phyloP scores from a whole-genome alignment of 2,797 vertebrate genomes.

The Chelon labrosus region DNA sequence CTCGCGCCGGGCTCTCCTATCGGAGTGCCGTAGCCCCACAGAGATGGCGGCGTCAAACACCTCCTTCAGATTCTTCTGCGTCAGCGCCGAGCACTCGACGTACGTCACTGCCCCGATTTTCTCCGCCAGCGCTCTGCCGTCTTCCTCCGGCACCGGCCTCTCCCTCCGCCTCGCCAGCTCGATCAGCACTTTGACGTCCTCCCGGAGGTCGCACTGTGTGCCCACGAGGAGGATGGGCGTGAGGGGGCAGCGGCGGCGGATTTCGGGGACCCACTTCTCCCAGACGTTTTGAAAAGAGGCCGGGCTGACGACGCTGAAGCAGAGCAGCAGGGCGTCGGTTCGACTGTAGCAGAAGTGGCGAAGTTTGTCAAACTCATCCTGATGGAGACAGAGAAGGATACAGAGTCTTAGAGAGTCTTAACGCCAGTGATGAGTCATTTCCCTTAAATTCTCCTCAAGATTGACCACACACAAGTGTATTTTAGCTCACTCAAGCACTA shows the following conservation, averaged over 20 bases:
- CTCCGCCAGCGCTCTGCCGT: constrained; percentile 83
- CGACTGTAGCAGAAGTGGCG: constrained; percentile 90
- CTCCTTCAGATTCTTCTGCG: constrained; percentile 92
- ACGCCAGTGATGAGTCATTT: not conserved
- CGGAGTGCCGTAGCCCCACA: constrained; percentile 83
- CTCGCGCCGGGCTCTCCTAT: constrained; percentile 80
- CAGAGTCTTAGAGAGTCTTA: not conserved
- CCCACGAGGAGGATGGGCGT: constrained; percentile 89
- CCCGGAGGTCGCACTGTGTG: constrained; percentile 90
- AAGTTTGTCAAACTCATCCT: constrained; percentile 91
- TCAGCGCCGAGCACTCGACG: constrained; percentile 90
- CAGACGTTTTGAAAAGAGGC: constrained; percentile 91
- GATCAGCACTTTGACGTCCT: constrained; percentile 91
- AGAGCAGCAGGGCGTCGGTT: constrained; percentile 88
- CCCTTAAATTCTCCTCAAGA: not conserved
- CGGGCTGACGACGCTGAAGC: constrained; percentile 91
- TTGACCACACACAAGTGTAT: constrained; percentile 12
- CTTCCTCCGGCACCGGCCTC: constrained; percentile 84
- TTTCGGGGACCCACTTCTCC: constrained; percentile 90
- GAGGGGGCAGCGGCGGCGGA: constrained; percentile 86
- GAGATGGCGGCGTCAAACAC: constrained; percentile 90
- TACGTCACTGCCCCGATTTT: constrained; percentile 87
- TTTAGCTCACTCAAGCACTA: constrained; percentile 5
- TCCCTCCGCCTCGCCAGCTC: constrained; percentile 86
- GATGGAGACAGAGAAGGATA: constrained; percentile 40